phyloP scores from a whole-genome alignment of 2,888 invertebrate genomes.

The Apotomis capreana region DNA sequence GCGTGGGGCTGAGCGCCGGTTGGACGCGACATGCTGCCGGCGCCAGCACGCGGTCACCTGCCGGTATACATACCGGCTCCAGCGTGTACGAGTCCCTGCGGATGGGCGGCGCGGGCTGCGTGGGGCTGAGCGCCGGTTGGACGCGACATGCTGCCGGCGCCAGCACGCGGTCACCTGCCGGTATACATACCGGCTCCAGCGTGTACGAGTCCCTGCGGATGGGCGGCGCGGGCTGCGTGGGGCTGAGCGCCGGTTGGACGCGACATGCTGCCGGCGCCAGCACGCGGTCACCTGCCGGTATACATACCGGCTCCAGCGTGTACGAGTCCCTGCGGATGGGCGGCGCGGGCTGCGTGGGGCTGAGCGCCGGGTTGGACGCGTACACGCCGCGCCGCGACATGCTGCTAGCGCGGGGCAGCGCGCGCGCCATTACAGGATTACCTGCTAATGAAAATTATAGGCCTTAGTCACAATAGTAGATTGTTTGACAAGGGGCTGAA shows the following conservation, averaged over 20 bases:
- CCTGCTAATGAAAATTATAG: neutral
- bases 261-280: slow-evolving; percentile 25
- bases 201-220: slow-evolving; percentile 18
- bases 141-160: slow-evolving; percentile 39
- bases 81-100: slow-evolving; percentile 19
- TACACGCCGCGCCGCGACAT: slow-evolving; percentile 42
- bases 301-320: slow-evolving; percentile 19
- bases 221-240: slow-evolving; percentile 18
- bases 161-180: neutral
- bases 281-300: slow-evolving; percentile 13
- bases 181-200: slow-evolving; percentile 27
- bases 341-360: slow-evolving; percentile 39
- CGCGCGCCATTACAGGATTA: slow-evolving; percentile 1
- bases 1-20: slow-evolving; percentile 29
- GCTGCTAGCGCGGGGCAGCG: slow-evolving; percentile 16
- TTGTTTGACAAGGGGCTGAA: no score
- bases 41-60: neutral
- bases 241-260: slow-evolving; percentile 42
- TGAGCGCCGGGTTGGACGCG: slow-evolving; percentile 47
- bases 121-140: slow-evolving; percentile 38
- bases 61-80: slow-evolving; percentile 4
- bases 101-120: slow-evolving; percentile 5
- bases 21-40: slow-evolving; percentile 42
- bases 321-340: slow-evolving; percentile 35
- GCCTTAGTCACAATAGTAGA: no score